A percentile compares a stretch with the other conserved stretches of the same genome.
Evolutionary conservation across 2,797 vertebrate genomes (phyloP).

Genomic region (Melopsittacus undulatus): DNA sequence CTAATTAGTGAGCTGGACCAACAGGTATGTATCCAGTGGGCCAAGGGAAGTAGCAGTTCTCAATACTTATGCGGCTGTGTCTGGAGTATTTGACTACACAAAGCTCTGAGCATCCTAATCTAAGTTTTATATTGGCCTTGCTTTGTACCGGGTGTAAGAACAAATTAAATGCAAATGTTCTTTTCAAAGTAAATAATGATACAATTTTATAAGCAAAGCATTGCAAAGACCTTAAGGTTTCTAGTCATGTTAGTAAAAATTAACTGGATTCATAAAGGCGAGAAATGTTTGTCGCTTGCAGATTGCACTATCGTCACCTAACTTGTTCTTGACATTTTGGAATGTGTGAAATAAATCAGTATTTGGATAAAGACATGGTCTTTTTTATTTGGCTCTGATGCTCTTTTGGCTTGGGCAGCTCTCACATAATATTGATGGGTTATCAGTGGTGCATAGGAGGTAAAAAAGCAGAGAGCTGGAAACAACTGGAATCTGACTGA

Average conservation of each 20-base stretch:
- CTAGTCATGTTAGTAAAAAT: not conserved
- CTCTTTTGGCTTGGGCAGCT: not conserved
- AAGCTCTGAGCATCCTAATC: not conserved
- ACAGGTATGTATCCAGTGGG: not conserved
- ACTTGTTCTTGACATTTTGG: not conserved
- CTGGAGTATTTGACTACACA: not conserved
- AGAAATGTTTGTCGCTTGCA: not conserved
- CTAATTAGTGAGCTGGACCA: not conserved
- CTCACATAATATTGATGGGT: not conserved
- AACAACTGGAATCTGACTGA: not conserved
- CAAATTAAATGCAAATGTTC: not conserved
- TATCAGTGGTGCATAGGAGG: not conserved
- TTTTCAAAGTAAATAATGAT: not conserved
- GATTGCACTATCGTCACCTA: not conserved
- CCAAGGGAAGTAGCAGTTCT: not conserved
- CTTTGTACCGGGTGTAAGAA: not conserved
- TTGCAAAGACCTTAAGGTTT: not conserved
- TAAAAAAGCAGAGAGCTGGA: not conserved
- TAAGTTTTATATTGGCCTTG: not conserved
- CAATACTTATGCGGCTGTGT: not conserved
- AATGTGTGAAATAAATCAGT: not conserved
- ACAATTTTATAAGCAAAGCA: not conserved
- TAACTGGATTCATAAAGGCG: not conserved
- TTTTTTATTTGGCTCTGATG: not conserved
- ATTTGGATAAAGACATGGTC: not conserved